phyloP scores from a whole-genome alignment of 2,888 invertebrate species.

The Thera britannica region DNA sequence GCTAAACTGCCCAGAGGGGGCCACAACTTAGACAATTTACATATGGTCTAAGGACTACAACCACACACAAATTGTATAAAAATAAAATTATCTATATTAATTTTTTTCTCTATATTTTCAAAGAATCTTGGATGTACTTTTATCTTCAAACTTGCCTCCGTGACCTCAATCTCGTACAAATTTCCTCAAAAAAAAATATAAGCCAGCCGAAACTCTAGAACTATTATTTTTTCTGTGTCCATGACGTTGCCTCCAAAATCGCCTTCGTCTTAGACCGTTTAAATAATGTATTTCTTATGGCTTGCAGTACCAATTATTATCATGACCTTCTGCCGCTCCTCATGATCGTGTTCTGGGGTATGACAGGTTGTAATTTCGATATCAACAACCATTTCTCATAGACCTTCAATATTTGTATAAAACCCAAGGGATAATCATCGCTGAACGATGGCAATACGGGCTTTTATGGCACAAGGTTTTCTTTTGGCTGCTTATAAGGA shows the following conservation, averaged over 20 bases:
- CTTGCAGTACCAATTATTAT: conserved; percentile 61
- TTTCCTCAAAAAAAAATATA: too few relatives aligned
- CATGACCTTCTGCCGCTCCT: conserved; percentile 72
- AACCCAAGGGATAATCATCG: conserved; percentile 45
- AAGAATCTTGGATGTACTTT: too few relatives aligned
- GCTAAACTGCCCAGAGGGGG: too few relatives aligned
- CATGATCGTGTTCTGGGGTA: conserved; percentile 75
- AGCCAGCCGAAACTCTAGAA: neutral
- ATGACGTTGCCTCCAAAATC: conserved; percentile 7
- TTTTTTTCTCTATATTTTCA: too few relatives aligned
- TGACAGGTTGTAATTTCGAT: conserved; percentile 81
- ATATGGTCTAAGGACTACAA: too few relatives aligned
- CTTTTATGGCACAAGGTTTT: conserved; percentile 40
- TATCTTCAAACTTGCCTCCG: too few relatives aligned
- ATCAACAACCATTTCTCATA: conserved; percentile 54
- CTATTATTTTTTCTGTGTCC: neutral
- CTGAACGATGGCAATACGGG: conserved; percentile 43
- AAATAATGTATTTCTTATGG: conserved; percentile 42
- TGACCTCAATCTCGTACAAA: too few relatives aligned
- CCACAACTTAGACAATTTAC: too few relatives aligned
- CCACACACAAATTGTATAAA: too few relatives aligned
- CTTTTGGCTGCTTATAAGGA: conserved; percentile 42
- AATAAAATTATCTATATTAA: too few relatives aligned
- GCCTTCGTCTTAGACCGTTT: conserved; percentile 27
- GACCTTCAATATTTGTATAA: conserved; percentile 44